Base-by-base conservation (phyloP, 2,888 invertebrate species). In the Leucoma salicis region DNA sequence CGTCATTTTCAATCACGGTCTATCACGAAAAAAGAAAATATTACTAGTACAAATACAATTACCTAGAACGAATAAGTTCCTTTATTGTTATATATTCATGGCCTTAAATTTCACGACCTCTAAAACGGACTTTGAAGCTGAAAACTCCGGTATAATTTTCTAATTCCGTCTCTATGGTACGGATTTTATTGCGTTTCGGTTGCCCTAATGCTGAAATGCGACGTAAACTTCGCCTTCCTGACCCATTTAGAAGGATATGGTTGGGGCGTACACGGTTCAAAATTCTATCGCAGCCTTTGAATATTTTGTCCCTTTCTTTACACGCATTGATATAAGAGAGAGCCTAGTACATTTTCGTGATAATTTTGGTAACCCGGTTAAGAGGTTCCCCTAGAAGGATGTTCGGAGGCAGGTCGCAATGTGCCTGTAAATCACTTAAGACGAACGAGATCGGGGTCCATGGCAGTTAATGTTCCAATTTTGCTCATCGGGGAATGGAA, bases 161-260 rank as follows among this genome's bases (percentile, higher is more conserved):
- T 75, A 82, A 82, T 81, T 76, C 73, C 61, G 66, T 57, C 63
- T 71, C 73, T 73, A 75, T 69, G 66, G 52, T 35, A 47, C 45
- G 67, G 76, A 70, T 82, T 85, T 82, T 84, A 84, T 78, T 76
- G 74, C 79, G 66, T 68, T 81, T 83, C 76, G 80, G 78, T 78
- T 83, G 78, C 78, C 82, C 70, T 76, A 77, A 78, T 74, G 70
- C 78, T 66, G 71, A 77, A 80, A 74, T 74, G 77, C 75, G 72
- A 68, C 80, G 79, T 86, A 88, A 88, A 88, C 84, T 86, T 87
- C 82, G 81, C 76, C 82, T 87, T 87, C 86, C 88, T 88, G 88
- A 89, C 89, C 89, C 86, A 88, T 85, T 88, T 88, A 82, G 76
- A 56, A 58, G 78, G 78, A 81, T 83, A 82, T 78, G 71, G 78